Base-by-base conservation (phyloP, 2,888 invertebrate species). In the Chrysina gloriosa region DNA sequence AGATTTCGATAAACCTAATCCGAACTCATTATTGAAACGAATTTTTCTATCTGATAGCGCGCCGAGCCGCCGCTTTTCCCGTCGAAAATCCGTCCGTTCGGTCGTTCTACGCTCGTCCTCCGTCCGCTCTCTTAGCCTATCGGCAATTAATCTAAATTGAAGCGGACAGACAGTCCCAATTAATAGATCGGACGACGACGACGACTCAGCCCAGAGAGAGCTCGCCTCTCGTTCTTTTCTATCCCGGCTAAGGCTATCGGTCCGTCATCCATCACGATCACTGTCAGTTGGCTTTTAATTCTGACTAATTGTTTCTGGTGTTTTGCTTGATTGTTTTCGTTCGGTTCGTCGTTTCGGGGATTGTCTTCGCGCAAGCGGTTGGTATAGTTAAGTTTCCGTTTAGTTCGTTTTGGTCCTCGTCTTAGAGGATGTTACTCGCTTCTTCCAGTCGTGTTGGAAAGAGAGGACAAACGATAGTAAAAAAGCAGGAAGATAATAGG, bases 141-240 rank as follows among this genome's bases (percentile, higher is more conserved):
- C 80, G 78, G 78, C 79, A 80, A 81, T 81, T 81, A 81, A 81
- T 81, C 81, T 80, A 81, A 80, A 81, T 80, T 79, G 79, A 80
- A 76, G 76, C 75, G 73, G 78, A 78, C 80, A 79, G 78, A 78
- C 78, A 78, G 78, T 78, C 77, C 79, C 78, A 79, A 80, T 79
- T 79, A 79, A 80, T 79, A 79, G 78, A n/a, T n/a, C n/a, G n/a
- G n/a, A n/a, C n/a, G n/a, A n/a, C n/a, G n/a, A n/a, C n/a, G n/a
- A n/a, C n/a, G n/a, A 79, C 76, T 65, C 67, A 70, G 64, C 63
- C 64, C 21, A 21, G 52, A 21, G 16, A 21, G 58, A 67, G 25
- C 19, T 39, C 47, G 47, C 21, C 27, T 31, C 23, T 25, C 52
- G 45, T 45, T 50, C 50, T 11, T 3, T 1, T 1, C 34, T 29